These are phyloP conservation scores for Protophormia terraenovae DNA, from an alignment of 2,888 invertebrate genomes.

Conservation along the genomic window DNA sequence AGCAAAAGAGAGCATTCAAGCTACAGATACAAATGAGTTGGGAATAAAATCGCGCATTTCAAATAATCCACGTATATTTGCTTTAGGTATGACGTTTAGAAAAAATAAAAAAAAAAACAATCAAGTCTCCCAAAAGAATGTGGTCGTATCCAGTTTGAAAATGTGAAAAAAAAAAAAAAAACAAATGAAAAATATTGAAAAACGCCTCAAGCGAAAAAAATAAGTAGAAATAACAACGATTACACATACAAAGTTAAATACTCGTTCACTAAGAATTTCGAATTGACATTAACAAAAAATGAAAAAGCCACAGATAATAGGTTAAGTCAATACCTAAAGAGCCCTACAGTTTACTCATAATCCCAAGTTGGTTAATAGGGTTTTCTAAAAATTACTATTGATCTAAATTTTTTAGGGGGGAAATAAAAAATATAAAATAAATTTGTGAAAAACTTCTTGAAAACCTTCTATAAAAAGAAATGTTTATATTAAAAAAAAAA, in stretches of 20 bases:
- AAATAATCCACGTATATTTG: conserved; percentile 43
- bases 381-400: too few relatives aligned
- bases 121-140: conserved; percentile 66
- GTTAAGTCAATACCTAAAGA: neutral
- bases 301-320: neutral
- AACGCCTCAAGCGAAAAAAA: conserved; percentile 51
- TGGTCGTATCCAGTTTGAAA: conserved; percentile 67
- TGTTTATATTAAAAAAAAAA: too few relatives aligned
- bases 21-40: conserved; percentile 19
- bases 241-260: conserved; percentile 25
- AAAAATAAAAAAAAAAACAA: conserved; percentile 23
- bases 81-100: conserved; percentile 51
- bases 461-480: too few relatives aligned
- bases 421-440: too few relatives aligned
- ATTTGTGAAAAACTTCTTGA: too few relatives aligned
- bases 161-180: conserved; percentile 34
- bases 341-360: neutral
- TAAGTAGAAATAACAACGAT: neutral
- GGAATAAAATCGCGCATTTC: conserved; percentile 49
- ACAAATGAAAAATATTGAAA: conserved; percentile 16
- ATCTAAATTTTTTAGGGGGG: too few relatives aligned
- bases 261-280: conserved; percentile 42
- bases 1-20: conserved; percentile 1
- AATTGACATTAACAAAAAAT: conserved; percentile 32
- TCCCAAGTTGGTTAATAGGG: too few relatives aligned